Base-by-base conservation (phyloP, 92 coral and sea anemone species). In the Bergia sp. region DNA sequence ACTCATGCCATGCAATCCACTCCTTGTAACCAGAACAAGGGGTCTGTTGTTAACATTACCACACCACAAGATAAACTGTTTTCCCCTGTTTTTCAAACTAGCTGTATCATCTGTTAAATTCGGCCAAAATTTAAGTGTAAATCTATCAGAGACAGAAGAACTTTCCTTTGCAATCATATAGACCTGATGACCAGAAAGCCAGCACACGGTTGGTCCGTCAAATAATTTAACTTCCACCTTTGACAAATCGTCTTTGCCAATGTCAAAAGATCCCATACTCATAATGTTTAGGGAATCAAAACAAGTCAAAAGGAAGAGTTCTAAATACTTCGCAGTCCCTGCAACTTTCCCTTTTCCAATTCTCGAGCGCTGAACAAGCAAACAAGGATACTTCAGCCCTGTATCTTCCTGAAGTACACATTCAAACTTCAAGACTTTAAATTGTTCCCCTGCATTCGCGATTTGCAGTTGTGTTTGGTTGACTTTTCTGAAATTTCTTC, bases 341-440 rank as follows among this genome's bases (percentile, higher is more conserved):
- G 71, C 16, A 55, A 23, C 85, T 55, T 80, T 80, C 43, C 64
- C 18, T 21, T 44, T 45, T 36, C 41, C 77, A 39, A 1, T 38
- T 23, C 47, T 61, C 61, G 40, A 37, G 41, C 93, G 92, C 73
- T 91, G 89, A 29, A 93, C 83, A 65, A 94, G 43, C 79, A 94
- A 67, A 81, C 91, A 94, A 16, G 95, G 92, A 61, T 86, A 90
- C 53, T 76, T 89, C 58, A 94, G n/a, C 11, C 97, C 95, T 8
- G 91, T 89, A 73, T 71, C 67, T 43, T 76, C 76, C 82, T 93
- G 91, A 43, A 94, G 36, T 49, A 93, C 69, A 58, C 93, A 91
- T 20, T 82, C 85, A 39, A 88, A 94, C 7, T 50, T 74, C 50
- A 86, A 71, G 7, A 94, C 44, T 71, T 82, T 73, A 20, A 89